A percentile compares a stretch with the other conserved stretches of the same genome.
Conservation (phyloP, 2,113 vertebrate species). For the Strix aluco region DNA sequence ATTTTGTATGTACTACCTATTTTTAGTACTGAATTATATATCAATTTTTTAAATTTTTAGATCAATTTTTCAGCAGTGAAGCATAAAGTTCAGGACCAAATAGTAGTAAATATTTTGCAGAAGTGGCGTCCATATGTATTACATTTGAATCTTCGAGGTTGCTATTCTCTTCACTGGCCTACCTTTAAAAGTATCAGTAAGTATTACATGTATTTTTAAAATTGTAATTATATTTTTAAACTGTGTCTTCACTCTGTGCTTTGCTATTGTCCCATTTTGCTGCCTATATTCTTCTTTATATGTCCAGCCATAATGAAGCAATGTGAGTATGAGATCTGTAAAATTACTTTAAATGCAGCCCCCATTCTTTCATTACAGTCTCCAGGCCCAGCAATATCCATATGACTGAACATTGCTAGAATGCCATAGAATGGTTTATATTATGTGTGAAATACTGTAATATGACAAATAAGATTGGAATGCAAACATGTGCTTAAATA, state of each 20-base stretch:
- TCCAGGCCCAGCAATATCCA: neutral
- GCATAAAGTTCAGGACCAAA: conserved; percentile 36
- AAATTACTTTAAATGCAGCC: neutral
- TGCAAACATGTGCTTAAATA: neutral
- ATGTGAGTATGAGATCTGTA: neutral
- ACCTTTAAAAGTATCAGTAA: conserved; percentile 67
- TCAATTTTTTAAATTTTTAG: conserved; percentile 44
- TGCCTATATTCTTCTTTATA: neutral
- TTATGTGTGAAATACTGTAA: neutral
- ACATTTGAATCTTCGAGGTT: conserved; percentile 55
- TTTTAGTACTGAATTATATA: neutral
- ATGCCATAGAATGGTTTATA: neutral
- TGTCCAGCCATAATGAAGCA: neutral
- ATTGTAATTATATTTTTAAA: neutral
- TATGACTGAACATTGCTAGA: neutral
- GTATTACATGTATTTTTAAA: neutral
- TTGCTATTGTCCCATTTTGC: neutral
- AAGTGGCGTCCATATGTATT: conserved; percentile 60
- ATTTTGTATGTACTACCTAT: neutral
- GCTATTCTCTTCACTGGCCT: conserved; percentile 29
- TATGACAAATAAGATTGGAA: neutral
- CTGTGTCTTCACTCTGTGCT: neutral
- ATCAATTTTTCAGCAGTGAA: conserved; percentile 74
- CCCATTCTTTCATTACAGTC: neutral
- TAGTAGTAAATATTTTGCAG: conserved; percentile 44